Base-by-base conservation (phyloP, 2,797 vertebrate species). In the Pangasius larnaudii region DNA sequence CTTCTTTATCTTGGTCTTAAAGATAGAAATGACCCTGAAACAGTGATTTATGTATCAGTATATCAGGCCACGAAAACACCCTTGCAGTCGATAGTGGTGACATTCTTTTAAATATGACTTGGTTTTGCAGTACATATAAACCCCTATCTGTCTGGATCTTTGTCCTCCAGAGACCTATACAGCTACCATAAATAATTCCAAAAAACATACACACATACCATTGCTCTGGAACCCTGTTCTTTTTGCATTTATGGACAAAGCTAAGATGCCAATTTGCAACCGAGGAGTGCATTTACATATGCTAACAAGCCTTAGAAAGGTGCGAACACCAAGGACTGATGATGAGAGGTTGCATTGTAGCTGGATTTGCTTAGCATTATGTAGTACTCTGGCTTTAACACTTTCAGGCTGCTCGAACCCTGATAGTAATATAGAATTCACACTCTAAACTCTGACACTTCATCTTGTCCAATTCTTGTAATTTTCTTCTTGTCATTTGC, bases 271-370 rank as follows among this genome's bases (percentile, higher is more conserved):
- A 59, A 3, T 53, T 53, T 59, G 30, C 61, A 81, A 5, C 79
- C 61, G 30, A 61, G 33, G 56, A 61, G 19, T 27, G 7, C 36
- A 63, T 63, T 77, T 85, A 19, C 85, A 85, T 85, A 63, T 33
- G 39, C 58, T 85, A 61, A 63, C 72, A 63, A 85, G 85, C 72
- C 39, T 59, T 33, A n/a, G 27, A 61, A 49, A 46, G 56, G 36
- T 16, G 27, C 4, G 13, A 75, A 59, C 49, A n/a, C n/a, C 69
- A 72, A 78, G 14, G 16, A 16, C 16, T 10, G 30, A 36, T 80
- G 14, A 80, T 58, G 7, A 22, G 51, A 56, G 49, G 49, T 79
- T 79, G 77, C 6, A 33, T 14, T 56, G 6, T 33, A 30, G 6
- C n/a, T 19, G 75, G 27, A 78, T 53, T 51, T 79, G 22, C 0